These are phyloP conservation scores for Tanaodytes sp. DNA, from an alignment of 2,888 invertebrate species.

Conservation along the genomic window DNA sequence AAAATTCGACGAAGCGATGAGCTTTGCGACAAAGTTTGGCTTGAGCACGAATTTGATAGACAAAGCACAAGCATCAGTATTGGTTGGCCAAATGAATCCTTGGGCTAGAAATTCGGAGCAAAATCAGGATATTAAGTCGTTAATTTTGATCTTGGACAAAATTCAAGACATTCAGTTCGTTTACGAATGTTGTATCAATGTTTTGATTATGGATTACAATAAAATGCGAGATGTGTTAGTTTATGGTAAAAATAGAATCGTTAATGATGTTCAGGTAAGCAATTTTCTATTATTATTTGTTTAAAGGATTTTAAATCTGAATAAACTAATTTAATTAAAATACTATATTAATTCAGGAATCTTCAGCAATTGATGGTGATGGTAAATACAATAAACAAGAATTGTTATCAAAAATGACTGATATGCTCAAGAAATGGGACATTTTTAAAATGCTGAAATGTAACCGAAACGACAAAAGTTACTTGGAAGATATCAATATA, in stretches of 20 bases:
- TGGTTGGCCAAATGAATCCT: slow-evolving; percentile 66
- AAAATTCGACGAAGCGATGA: slow-evolving; percentile 74
- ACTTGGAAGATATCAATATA: no score
- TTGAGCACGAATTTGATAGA: slow-evolving; percentile 71
- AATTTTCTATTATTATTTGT: no score
- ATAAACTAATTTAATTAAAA: no score
- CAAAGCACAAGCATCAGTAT: slow-evolving; percentile 71
- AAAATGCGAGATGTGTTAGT: slow-evolving; percentile 63
- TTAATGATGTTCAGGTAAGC: no score
- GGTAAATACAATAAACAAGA: no score
- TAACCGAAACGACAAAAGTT: no score
- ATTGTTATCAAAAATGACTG: no score
- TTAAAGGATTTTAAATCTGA: no score
- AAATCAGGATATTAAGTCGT: slow-evolving; percentile 66
- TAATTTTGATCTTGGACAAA: slow-evolving; percentile 71
- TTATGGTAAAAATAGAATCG: slow-evolving; percentile 67
- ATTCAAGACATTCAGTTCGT: slow-evolving; percentile 73
- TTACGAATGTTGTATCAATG: slow-evolving; percentile 72
- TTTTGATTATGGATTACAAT: slow-evolving; percentile 65
- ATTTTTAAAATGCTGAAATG: no score
- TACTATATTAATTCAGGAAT: no score
- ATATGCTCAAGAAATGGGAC: no score
- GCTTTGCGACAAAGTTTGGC: slow-evolving; percentile 72
- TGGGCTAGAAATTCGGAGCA: slow-evolving; percentile 57
- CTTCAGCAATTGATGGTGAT: no score